Evolutionary conservation across 1,140 invertebrate species (phyloP).

Genomic region (Microplitis mediator): DNA sequence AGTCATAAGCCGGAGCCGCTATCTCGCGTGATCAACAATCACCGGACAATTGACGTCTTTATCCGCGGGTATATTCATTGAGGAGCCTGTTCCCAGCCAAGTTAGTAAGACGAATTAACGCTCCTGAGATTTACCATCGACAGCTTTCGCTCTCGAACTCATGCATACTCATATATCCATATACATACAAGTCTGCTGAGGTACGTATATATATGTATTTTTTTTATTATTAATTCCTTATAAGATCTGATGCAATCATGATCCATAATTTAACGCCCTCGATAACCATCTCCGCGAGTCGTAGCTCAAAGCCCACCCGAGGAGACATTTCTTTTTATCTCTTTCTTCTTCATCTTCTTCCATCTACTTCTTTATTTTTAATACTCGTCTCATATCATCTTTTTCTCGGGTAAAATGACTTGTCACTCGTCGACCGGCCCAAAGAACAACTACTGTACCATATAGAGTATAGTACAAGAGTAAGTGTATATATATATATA

Average conservation of each 20-base stretch:
- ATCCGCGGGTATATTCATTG: slow-evolving; percentile 17
- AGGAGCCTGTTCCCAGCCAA: slow-evolving; percentile 7
- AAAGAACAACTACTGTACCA: neutral
- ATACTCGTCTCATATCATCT: neutral
- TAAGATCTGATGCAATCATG: neutral
- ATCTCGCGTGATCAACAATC: slow-evolving; percentile 19
- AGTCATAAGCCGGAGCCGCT: slow-evolving; percentile 1
- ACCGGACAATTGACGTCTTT: slow-evolving; percentile 32
- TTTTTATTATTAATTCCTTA: neutral
- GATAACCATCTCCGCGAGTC: slow-evolving; percentile 9
- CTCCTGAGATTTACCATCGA: slow-evolving; percentile 19
- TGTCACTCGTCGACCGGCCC: neutral
- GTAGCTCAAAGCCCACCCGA: neutral
- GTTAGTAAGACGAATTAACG: slow-evolving; percentile 21
- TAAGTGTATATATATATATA: too few relatives aligned
- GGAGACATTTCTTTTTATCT: neutral
- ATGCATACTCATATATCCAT: neutral
- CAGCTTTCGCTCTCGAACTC: neutral
- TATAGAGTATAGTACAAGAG: too few relatives aligned
- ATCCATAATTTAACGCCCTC: slow-evolving; percentile 29
- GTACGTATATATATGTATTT: too few relatives aligned
- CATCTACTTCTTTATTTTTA: neutral
- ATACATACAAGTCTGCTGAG: too few relatives aligned
- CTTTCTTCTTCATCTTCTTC: neutral
- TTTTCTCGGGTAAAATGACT: neutral